Percentiles rank a stretch among this genome's conserved stretches.
Evolutionary conservation across 2,113 vertebrate genomes (phyloP).

Genomic region (Rhagologus leucostigma): DNA sequence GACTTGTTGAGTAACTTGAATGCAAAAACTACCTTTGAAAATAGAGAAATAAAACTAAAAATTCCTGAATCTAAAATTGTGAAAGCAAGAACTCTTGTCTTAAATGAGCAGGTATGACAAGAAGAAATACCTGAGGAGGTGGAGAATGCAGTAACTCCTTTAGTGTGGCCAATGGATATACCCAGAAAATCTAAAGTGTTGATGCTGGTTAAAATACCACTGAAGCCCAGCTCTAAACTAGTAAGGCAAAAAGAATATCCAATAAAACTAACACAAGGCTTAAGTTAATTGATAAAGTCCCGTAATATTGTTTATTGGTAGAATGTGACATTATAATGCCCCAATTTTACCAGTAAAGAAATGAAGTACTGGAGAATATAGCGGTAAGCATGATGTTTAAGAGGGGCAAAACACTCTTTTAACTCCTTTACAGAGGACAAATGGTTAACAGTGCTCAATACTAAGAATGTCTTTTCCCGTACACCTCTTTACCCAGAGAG

Average conservation of each 20-base stretch:
- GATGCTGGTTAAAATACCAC: background rate
- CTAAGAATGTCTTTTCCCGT: background rate
- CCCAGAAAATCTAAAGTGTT: fast-evolving
- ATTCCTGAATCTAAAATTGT: background rate
- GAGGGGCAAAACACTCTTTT: background rate
- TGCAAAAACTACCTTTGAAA: background rate
- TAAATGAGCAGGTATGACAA: background rate
- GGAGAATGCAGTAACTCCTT: background rate
- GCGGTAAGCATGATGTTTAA: background rate
- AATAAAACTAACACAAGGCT: background rate
- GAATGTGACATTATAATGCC: no score
- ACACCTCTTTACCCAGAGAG: background rate
- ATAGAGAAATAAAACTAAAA: background rate
- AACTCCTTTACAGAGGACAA: background rate
- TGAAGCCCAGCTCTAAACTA: background rate
- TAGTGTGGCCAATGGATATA: no score
- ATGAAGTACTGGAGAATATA: background rate
- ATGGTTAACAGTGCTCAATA: background rate
- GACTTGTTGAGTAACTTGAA: background rate
- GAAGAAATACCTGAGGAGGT: background rate
- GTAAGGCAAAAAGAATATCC: background rate
- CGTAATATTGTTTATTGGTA: background rate
- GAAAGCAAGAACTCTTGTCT: background rate
- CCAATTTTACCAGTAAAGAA: background rate
- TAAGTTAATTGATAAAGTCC: background rate